Conservation (phyloP, 2,113 vertebrate species). For the Pseudorhombus dupliciocellatus region DNA sequence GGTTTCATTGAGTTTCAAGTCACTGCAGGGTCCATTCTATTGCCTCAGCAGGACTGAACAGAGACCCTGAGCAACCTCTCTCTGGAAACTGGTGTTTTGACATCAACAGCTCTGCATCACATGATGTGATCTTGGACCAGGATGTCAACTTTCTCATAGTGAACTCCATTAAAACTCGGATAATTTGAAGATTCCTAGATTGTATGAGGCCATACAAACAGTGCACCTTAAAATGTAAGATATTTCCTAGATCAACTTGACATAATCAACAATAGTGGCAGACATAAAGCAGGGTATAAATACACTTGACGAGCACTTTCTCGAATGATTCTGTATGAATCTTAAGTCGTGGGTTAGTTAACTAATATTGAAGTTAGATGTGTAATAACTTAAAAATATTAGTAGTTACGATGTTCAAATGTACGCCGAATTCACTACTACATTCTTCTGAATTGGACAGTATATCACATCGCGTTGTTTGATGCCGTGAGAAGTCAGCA, state of each 20-base stretch:
- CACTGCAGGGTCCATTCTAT: neutral
- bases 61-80: neutral
- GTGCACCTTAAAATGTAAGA: fast-evolving
- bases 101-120: conserved; percentile 12
- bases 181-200: neutral
- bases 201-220: neutral
- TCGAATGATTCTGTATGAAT: neutral
- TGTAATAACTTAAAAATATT: neutral
- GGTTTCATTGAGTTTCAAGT: neutral
- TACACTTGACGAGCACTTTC: neutral
- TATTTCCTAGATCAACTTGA: fast-evolving
- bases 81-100: neutral
- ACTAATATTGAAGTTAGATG: neutral
- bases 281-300: fast-evolving
- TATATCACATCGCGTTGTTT: fast-evolving
- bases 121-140: conserved; percentile 4
- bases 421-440: conserved; percentile 17
- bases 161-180: neutral
- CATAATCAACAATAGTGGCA: fast-evolving
- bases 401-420: neutral
- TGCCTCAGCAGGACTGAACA: neutral
- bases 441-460: neutral
- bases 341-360: neutral
- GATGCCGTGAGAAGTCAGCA: fast-evolving
- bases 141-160: neutral